Percentiles rank a stretch among this genome's conserved stretches.
Conservation (phyloP, 1,140 invertebrate species). For the Drosophila carrolli region DNA sequence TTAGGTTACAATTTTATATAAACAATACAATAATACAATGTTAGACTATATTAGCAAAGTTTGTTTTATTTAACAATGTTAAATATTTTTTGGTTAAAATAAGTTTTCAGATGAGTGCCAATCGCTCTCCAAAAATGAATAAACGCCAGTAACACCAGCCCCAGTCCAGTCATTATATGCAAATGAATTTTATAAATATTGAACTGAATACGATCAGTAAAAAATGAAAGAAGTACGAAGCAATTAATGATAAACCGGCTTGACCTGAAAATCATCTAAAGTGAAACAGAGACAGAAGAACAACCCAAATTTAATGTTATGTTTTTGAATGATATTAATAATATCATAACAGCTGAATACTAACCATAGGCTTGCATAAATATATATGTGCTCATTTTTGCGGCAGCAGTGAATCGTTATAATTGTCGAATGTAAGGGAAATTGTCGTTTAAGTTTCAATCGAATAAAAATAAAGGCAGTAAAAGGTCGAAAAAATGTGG, state of each 20-base stretch:
- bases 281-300: not conserved
- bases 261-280: slow-evolving; percentile 57
- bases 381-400: slow-evolving; percentile 80
- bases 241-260: slow-evolving; percentile 48
- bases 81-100: too few relatives aligned
- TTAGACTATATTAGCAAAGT: too few relatives aligned
- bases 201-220: slow-evolving; percentile 47
- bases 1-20: too few relatives aligned
- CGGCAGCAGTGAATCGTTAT: slow-evolving; percentile 72
- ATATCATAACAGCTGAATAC: slow-evolving; percentile 34
- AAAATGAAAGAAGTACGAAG: slow-evolving; percentile 12
- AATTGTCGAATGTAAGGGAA: slow-evolving; percentile 13
- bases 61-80: too few relatives aligned
- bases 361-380: slow-evolving; percentile 81
- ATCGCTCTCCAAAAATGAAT: not conserved
- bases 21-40: too few relatives aligned
- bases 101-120: not conserved
- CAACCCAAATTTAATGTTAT: not conserved
- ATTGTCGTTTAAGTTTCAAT: slow-evolving; percentile 28
- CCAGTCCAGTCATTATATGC: slow-evolving; percentile 46
- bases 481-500: slow-evolving; percentile 17
- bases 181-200: slow-evolving; percentile 69
- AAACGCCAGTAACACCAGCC: not conserved
- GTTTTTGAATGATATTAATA: not conserved
- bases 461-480: slow-evolving; percentile 32